phyloP scores from a whole-genome alignment of 2,113 vertebrate genomes.

The Procapra przewalskii region DNA sequence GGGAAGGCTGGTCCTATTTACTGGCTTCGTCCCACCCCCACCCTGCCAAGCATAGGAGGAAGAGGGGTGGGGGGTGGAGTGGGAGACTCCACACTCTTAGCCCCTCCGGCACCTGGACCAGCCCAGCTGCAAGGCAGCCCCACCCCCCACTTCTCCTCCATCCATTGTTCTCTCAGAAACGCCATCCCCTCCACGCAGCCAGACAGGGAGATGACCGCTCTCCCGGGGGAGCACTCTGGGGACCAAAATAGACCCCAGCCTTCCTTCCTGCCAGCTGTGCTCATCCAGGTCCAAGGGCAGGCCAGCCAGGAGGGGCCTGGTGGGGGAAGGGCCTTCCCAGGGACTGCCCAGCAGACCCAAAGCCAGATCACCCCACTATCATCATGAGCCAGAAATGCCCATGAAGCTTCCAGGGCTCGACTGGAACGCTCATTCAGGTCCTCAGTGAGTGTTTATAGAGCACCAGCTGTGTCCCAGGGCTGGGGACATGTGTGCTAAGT shows the following conservation, averaged over 20 bases:
- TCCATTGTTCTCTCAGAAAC: slow-evolving; percentile 60
- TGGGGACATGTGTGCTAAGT: not conserved
- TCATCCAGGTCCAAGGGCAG: not conserved
- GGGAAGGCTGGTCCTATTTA: not conserved
- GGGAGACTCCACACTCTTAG: not conserved
- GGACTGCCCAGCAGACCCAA: not conserved
- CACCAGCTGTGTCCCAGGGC: not conserved
- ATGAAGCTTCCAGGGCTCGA: not conserved
- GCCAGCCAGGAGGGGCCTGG: not conserved
- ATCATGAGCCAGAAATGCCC: not conserved
- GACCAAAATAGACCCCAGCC: slow-evolving; percentile 43
- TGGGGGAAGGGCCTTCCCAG: not conserved
- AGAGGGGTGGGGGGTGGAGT: not conserved
- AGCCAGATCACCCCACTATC: fast-evolving
- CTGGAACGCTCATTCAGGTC: not conserved
- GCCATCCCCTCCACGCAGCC: not conserved
- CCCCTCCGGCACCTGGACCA: slow-evolving; percentile 21
- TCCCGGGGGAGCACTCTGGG: not conserved
- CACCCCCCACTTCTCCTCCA: not conserved
- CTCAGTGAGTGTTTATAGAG: not conserved
- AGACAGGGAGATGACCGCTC: not conserved
- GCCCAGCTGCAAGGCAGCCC: not conserved
- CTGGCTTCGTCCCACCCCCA: too few relatives aligned
- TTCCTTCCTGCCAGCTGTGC: slow-evolving; percentile 58
- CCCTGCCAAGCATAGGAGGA: not conserved